Evolutionary conservation across 2,888 invertebrate species (phyloP).

Genomic region (Xanthia icteritia): DNA sequence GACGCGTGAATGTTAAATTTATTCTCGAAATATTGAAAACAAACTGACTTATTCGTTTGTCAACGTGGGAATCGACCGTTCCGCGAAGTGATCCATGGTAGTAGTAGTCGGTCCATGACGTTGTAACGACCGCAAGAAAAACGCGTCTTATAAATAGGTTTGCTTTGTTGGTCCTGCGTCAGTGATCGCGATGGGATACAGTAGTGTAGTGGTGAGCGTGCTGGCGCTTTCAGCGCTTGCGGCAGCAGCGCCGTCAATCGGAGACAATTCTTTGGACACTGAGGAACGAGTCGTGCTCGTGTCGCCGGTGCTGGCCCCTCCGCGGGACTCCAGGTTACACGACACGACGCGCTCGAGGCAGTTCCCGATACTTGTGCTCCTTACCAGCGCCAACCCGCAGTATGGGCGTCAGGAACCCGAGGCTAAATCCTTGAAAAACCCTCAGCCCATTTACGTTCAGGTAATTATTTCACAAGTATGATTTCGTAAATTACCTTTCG

Average conservation of each 20-base stretch:
- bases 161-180: slow-evolving; percentile 81
- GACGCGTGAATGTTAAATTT: slow-evolving; percentile 41
- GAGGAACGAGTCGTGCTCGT: slow-evolving; percentile 83
- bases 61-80: slow-evolving; percentile 77
- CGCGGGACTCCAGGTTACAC: slow-evolving; percentile 80
- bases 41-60: slow-evolving; percentile 49
- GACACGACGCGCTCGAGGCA: slow-evolving; percentile 83
- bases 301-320: slow-evolving; percentile 86
- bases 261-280: slow-evolving; percentile 81
- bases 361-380: slow-evolving; percentile 85
- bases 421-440: slow-evolving; percentile 81
- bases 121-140: slow-evolving; percentile 78
- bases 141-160: slow-evolving; percentile 86
- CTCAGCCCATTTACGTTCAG: slow-evolving; percentile 85
- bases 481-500: not conserved
- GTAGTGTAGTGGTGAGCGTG: slow-evolving; percentile 79
- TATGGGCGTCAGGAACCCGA: slow-evolving; percentile 75
- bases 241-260: slow-evolving; percentile 77
- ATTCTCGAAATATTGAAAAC: slow-evolving; percentile 59
- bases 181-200: slow-evolving; percentile 86
- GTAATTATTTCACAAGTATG: slow-evolving; percentile 69
- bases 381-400: slow-evolving; percentile 75
- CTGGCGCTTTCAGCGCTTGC: slow-evolving; percentile 77
- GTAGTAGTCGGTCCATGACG: slow-evolving; percentile 76
- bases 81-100: slow-evolving; percentile 73